A percentile compares a stretch with the other conserved stretches of the same genome.
These are phyloP conservation scores for Leptinotarsa peninsularis DNA, from an alignment of 2,888 invertebrate genomes.

Conservation along the genomic window DNA sequence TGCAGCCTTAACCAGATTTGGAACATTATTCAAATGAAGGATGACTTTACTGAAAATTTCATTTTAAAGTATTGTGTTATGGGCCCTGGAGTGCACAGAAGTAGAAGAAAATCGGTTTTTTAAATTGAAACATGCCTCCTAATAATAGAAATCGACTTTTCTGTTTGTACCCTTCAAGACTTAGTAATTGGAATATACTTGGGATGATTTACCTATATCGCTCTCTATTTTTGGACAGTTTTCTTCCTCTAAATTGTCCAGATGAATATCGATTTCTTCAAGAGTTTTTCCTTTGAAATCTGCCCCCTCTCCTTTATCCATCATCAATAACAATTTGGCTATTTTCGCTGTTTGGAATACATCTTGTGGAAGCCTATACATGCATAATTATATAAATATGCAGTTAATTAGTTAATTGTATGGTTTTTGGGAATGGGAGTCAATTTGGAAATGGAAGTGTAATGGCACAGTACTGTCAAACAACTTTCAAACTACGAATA, in stretches of 20 bases:
- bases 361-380: constrained; percentile 44
- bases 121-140: neutral
- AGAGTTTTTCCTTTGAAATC: constrained; percentile 46
- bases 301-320: constrained; percentile 43
- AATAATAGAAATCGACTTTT: constrained; percentile 1
- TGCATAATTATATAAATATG: neutral
- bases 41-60: constrained; percentile 10
- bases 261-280: constrained; percentile 41
- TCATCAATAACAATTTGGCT: constrained; percentile 45
- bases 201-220: neutral
- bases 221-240: neutral
- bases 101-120: neutral
- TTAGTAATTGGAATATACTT: neutral
- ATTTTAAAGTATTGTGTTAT: constrained; percentile 9
- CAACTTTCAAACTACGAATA: constrained; percentile 1
- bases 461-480: neutral
- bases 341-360: constrained; percentile 47
- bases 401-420: too few relatives aligned
- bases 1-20: too few relatives aligned
- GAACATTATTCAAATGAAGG: neutral
- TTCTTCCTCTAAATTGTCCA: neutral
- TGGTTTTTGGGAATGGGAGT: neutral
- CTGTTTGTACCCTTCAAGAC: neutral
- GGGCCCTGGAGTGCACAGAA: constrained; percentile 10
- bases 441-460: constrained; percentile 4